These are phyloP conservation scores for Onchidella celtica DNA, from an alignment of 2,888 invertebrate genomes.

Conservation along the genomic window DNA sequence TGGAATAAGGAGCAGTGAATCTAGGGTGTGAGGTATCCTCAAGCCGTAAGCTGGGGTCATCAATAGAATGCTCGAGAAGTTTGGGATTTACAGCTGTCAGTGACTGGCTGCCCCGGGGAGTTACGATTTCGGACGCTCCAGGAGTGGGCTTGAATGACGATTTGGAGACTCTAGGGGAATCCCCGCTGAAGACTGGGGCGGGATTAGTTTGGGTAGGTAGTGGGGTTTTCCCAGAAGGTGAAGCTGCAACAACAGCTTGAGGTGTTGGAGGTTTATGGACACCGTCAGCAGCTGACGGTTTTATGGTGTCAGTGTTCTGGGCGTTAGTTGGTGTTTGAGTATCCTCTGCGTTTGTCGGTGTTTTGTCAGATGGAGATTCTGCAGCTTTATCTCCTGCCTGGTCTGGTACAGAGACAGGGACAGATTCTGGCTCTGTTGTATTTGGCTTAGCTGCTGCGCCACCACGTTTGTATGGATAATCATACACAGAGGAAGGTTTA, in stretches of 20 bases:
- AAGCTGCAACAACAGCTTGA: not conserved
- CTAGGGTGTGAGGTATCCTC: not conserved
- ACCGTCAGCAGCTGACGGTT: not conserved
- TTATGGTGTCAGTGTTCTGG: not conserved
- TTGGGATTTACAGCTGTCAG: not conserved
- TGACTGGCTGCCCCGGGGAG: not conserved
- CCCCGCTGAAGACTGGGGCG: slow-evolving; percentile 1
- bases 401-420: not conserved
- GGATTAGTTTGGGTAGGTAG: not conserved
- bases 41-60: slow-evolving; percentile 3
- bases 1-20: slow-evolving; percentile 6
- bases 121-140: not conserved
- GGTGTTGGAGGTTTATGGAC: not conserved
- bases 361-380: not conserved
- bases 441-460: not conserved
- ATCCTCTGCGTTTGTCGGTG: not conserved
- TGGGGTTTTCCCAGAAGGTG: not conserved
- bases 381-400: not conserved
- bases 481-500: no score
- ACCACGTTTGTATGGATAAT: no score
- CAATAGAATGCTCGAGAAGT: slow-evolving; percentile 6
- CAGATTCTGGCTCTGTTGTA: not conserved
- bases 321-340: not conserved
- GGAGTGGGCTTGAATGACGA: not conserved
- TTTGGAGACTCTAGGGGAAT: not conserved